Base-by-base conservation (phyloP, 2,888 invertebrate species). In the Rhagonycha lutea region DNA sequence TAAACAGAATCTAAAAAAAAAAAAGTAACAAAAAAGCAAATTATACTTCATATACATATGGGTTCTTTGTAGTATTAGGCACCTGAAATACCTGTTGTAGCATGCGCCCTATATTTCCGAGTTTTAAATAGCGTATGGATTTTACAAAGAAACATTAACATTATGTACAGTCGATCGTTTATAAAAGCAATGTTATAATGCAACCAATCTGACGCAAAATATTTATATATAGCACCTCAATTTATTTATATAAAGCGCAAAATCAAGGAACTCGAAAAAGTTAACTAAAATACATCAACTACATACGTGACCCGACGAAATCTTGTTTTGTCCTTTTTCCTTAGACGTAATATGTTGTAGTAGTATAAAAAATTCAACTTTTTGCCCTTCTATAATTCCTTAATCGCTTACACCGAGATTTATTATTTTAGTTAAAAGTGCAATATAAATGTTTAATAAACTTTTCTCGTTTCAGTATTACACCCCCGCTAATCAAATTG, bases 401-500 rank as follows among this genome's bases (percentile, higher is more conserved):
- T n/a, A 47, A 47, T n/a, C n/a, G 47, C n/a, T 8, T n/a, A n/a
- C 47, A n/a, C 7, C 3, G 2, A n/a, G 47, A 47, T 47, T 47
- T 47, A 47, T 47, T 47, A 47, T 47, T 47, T 47, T 47, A 47
- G 47, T 47, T 47, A 47, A 47, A 47, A 47, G n/a, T 2, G 18
- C 47, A 12, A 2, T 60, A 18, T 69, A 29, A 69, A 47, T 47
- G 12, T 69, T 74, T 73, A 69, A 73, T 69, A 73, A 72, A 71
- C 60, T 75, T 81, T 79, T 87, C 88, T 80, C 84, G 79, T 93
- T 94, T 81, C 93, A 96, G 95, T 96, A 95, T 86, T 95, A 95
- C 89, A 92, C 95, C 69, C 92, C 95, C 72, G 94, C 94, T 82
- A 93, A 92, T 84, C 95, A 95, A 89, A 93, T 95, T 84, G 90